Evolutionary conservation across 2,888 invertebrate genomes (phyloP).

Genomic region (Cinara cedri): DNA sequence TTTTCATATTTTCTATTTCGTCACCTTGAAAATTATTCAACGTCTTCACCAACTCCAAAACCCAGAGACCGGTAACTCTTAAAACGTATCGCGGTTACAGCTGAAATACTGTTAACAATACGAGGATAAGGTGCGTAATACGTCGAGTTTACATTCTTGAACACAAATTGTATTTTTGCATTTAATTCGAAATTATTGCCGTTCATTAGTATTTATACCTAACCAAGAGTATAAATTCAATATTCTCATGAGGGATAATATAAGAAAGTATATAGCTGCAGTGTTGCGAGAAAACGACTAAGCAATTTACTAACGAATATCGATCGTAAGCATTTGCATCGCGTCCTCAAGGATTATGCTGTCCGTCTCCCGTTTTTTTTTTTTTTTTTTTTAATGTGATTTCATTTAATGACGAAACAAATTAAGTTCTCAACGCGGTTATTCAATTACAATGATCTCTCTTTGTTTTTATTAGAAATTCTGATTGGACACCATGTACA

Average conservation of each 20-base stretch:
- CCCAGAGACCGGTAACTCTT: constrained; percentile 5
- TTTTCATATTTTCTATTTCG: background rate
- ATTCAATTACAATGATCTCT: constrained; percentile 15
- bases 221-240: constrained; percentile 4
- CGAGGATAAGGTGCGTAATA: too few species aligned
- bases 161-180: constrained; percentile 14
- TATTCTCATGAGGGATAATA: background rate
- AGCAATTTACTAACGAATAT: constrained; percentile 18
- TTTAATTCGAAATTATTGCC: constrained; percentile 27
- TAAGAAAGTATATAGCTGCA: background rate
- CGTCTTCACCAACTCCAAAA: constrained; percentile 7
- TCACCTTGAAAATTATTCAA: constrained; percentile 15
- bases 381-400: constrained; percentile 12
- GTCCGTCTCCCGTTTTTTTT: background rate
- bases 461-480: constrained; percentile 4
- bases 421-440: background rate
- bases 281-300: background rate
- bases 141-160: constrained; percentile 17
- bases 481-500: constrained; percentile 12
- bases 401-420: background rate
- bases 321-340: background rate
- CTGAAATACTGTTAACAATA: constrained; percentile 7
- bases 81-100: too few species aligned
- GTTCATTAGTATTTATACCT: background rate
- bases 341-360: background rate